Evolutionary conservation across 2,797 vertebrate species (phyloP).

Genomic region (Pelochelys cantorii): DNA sequence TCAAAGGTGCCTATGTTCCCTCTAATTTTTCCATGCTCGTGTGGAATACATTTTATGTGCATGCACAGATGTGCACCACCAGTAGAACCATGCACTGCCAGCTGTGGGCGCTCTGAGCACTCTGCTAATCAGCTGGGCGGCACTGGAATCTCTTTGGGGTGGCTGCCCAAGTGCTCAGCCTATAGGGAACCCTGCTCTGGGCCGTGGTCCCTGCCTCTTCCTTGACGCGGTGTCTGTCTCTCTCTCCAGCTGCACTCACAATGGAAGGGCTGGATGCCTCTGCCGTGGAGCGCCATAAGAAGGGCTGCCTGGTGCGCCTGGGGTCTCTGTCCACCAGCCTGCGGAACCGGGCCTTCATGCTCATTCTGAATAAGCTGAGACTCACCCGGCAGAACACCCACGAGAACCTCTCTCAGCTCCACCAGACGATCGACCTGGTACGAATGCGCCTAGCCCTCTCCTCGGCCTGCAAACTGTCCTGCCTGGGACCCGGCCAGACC

Average conservation of each 20-base stretch:
- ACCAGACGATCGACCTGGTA: conserved; percentile 82
- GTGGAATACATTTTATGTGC: too few species aligned
- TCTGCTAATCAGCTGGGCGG: too few species aligned
- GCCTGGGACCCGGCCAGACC: neutral
- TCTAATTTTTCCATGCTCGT: too few species aligned
- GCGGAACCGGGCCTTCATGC: conserved; percentile 81
- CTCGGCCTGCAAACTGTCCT: neutral
- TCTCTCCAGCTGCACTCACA: conserved; percentile 79
- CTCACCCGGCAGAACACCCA: conserved; percentile 76
- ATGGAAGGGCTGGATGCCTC: conserved; percentile 41
- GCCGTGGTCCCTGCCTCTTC: too few species aligned
- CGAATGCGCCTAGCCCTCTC: neutral
- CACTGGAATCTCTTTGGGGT: too few species aligned
- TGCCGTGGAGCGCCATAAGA: neutral
- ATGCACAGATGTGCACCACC: too few species aligned
- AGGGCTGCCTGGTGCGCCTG: conserved; percentile 85
- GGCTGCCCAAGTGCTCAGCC: too few species aligned
- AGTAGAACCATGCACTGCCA: too few species aligned
- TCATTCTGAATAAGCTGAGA: conserved; percentile 79
- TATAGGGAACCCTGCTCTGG: neutral
- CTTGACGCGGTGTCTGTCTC: too few species aligned
- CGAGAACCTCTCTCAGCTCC: conserved; percentile 79
- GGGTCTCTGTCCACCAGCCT: conserved; percentile 82
- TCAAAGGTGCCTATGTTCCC: too few species aligned
- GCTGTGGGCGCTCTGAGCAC: too few species aligned